Conservation (phyloP, 2,888 invertebrate genomes). For the Trachelus troglodyta region DNA sequence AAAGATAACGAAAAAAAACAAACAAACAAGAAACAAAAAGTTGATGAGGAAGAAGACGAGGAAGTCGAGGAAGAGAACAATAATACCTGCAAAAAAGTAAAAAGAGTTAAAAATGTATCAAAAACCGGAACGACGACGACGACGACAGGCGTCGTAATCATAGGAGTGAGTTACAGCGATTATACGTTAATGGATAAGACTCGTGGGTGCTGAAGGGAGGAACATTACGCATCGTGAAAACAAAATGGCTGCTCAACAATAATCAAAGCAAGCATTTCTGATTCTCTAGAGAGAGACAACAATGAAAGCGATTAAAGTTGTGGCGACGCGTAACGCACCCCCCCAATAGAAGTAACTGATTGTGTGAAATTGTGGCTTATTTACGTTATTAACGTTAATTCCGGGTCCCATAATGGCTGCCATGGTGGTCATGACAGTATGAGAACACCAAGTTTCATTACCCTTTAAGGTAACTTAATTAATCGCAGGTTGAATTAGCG, state of each 20-base stretch:
- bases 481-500: conserved; percentile 57
- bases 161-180: not conserved
- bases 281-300: not conserved
- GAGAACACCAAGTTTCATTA: not conserved
- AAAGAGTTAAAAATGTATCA: conserved; percentile 31
- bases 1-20: conserved; percentile 35
- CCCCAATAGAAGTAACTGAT: not conserved
- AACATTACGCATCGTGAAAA: not conserved
- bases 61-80: conserved; percentile 26
- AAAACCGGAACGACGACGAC: not conserved
- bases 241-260: not conserved
- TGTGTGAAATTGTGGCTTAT: not conserved
- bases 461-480: not conserved
- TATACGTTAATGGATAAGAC: not conserved
- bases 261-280: not conserved
- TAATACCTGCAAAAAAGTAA: conserved; percentile 56
- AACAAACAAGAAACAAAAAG: conserved; percentile 29
- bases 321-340: not conserved
- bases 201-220: not conserved
- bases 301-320: conserved; percentile 6
- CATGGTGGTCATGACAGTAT: not conserved
- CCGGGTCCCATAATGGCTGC: not conserved
- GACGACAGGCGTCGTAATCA: not conserved
- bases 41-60: not conserved
- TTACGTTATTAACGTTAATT: not conserved